A percentile compares a stretch with the other conserved stretches of the same genome.
Evolutionary conservation across 2,113 vertebrate genomes (phyloP).

Genomic region (Gambusia affinis): DNA sequence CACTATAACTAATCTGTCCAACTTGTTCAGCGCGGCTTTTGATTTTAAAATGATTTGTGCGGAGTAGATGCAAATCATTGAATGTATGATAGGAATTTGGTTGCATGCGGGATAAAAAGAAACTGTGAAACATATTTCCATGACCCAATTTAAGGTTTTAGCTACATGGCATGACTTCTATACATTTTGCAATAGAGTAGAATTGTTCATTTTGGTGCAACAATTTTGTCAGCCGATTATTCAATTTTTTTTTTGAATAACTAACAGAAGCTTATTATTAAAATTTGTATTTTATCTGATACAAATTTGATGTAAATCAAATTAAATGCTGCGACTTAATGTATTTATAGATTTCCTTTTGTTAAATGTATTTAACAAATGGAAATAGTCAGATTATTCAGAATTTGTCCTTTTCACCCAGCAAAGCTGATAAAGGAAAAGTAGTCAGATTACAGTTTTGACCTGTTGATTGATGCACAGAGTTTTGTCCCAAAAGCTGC

Average conservation of each 20-base stretch:
- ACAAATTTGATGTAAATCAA: no score
- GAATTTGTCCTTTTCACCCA: not conserved
- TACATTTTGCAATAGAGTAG: not conserved
- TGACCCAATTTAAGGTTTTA: conserved; percentile 2
- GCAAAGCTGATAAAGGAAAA: not conserved
- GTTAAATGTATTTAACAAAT: no score
- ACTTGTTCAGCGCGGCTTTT: not conserved
- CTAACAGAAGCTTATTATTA: no score
- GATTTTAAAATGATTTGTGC: not conserved
- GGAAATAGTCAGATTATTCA: no score
- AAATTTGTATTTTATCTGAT: no score
- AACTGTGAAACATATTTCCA: not conserved
- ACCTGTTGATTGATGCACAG: not conserved
- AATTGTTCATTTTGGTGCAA: not conserved
- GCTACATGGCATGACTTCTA: not conserved
- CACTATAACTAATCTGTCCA: not conserved
- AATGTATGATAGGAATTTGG: not conserved
- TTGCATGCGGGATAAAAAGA: not conserved
- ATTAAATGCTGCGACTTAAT: no score
- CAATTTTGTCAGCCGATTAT: not conserved
- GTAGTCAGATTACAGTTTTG: not conserved
- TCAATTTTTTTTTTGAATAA: no score
- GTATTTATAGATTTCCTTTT: no score
- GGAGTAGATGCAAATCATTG: not conserved
- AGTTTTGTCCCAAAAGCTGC: no score